Evolutionary conservation across 1,140 invertebrate genomes (phyloP).

Genomic region (Solenopsis invicta): DNA sequence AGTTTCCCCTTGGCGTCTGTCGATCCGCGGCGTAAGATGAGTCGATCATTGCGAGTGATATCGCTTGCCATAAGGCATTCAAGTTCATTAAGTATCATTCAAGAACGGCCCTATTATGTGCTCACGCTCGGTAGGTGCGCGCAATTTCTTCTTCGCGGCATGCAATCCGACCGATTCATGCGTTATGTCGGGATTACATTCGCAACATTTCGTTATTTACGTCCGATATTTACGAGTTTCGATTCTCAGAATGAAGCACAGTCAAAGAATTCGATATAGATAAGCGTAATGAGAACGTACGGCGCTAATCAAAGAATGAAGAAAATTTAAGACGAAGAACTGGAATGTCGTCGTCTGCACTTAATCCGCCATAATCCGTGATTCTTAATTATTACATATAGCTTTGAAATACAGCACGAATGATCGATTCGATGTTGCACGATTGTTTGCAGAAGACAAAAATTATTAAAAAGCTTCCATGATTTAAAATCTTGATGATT

Average conservation of each 20-base stretch:
- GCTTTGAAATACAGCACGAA: background rate
- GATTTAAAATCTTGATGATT: too few relatives aligned
- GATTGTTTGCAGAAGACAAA: background rate
- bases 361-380: background rate
- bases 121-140: conserved; percentile 24
- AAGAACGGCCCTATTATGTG: conserved; percentile 36
- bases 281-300: background rate
- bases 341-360: background rate
- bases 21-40: conserved; percentile 18
- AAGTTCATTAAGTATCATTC: conserved; percentile 69
- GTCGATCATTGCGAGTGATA: conserved; percentile 29
- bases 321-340: background rate
- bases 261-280: background rate
- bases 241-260: background rate
- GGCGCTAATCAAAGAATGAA: background rate
- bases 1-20: conserved; percentile 1
- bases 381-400: background rate
- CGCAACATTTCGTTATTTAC: conserved; percentile 34
- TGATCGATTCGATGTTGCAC: background rate
- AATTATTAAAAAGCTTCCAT: background rate
- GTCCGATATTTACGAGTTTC: conserved; percentile 33
- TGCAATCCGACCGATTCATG: conserved; percentile 21
- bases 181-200: conserved; percentile 2
- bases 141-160: conserved; percentile 26
- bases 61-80: conserved; percentile 52